Conservation (phyloP, 2,113 vertebrate species). For the Pseudonaja textilis region DNA sequence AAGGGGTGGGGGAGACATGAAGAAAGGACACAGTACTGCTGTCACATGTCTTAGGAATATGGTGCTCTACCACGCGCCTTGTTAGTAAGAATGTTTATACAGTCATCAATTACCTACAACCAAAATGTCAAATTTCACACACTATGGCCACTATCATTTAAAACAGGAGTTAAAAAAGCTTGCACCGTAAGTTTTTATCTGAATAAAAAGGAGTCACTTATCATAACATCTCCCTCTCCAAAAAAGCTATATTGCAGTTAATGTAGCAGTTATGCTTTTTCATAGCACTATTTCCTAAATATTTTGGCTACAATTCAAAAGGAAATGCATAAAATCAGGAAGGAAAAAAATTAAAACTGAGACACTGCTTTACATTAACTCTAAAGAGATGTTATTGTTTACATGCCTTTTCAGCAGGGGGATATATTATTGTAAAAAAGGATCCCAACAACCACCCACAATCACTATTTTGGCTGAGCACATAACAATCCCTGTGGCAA, state of each 20-base stretch:
- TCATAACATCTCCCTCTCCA: background rate
- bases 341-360: background rate
- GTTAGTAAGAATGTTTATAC: conserved; percentile 68
- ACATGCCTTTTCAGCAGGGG: background rate
- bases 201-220: background rate
- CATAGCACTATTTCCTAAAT: conserved; percentile 61
- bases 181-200: conserved; percentile 50
- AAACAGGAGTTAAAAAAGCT: conserved; percentile 58
- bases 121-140: conserved; percentile 66
- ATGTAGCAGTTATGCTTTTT: conserved; percentile 28
- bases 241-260: conserved; percentile 3
- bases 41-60: conserved; percentile 61
- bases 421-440: background rate
- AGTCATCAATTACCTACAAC: conserved; percentile 58
- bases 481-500: no score
- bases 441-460: background rate
- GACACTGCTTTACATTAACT: background rate
- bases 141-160: conserved; percentile 66
- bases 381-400: conserved; percentile 1
- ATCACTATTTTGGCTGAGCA: background rate
- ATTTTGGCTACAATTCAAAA: conserved; percentile 18
- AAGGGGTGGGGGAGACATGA: conserved; percentile 41
- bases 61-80: conserved; percentile 60
- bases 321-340: background rate
- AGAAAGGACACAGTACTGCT: conserved; percentile 70